Evolutionary conservation across 2,113 vertebrate species (phyloP), one percentile per base, ranked within the genome.

Genomic region (Megalops atlanticus): DNA sequence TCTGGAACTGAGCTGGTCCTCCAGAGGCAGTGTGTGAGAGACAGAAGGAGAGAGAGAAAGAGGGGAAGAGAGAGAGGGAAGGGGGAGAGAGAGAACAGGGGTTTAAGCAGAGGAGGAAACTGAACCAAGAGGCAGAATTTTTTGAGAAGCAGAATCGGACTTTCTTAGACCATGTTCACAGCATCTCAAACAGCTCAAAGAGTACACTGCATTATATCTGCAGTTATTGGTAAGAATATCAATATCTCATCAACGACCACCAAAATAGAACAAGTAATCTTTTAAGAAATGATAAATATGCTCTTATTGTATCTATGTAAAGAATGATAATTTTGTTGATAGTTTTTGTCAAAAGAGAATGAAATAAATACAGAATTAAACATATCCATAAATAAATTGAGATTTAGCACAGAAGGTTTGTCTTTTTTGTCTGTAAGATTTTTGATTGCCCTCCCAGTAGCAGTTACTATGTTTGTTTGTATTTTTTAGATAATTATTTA

Each of bases 1-100:
- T 95, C 79, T 95, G 94, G 94, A 95, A 95, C 90, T 95, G 90
- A 94, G 84, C 79, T 45, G 1, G 31, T 77, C 38, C 33, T 24
- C 39, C 27, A 45, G 64, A 43, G 33, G 73, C 12, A 33, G 49
- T 27, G 58, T 27, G 58, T 4, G 33, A 33, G 45, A 27, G 6
- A 76, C 10, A 35, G 74, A 33, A 1, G 15, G 14, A 39, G 18
- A 7, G 8, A 16, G 58, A 73, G 18, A 11, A 12, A 24, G 76
- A 77, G 35, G 43, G 27, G 47, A 71, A 64, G 54, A 74, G 18
- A 0, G 27, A 80, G 79, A 45, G 77, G 6, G 39, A 11, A 11
- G 38, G n/a, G n/a, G 16, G 27, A 45, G 27, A 79, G 76, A 68
- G 33, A 24, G 41, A 64, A 40, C 43, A 39, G 21, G 64, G 24